These are phyloP conservation scores for Acrobeloides nanus DNA, from an alignment of 2,888 invertebrate genomes.

Conservation along the genomic window DNA sequence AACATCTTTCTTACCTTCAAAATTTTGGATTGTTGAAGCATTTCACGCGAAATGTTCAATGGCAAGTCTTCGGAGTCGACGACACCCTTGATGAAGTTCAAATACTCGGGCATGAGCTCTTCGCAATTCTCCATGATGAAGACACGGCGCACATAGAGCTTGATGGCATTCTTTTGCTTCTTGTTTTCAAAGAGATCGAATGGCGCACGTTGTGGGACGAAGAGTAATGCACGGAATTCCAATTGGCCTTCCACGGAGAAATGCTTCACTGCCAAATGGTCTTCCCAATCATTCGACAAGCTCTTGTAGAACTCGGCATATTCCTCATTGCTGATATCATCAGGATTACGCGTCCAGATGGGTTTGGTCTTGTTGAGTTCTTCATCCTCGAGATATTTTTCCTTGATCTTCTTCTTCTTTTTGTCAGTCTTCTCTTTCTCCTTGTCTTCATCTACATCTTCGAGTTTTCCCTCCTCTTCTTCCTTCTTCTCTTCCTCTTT, in stretches of 20 bases:
- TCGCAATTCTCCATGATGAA: constrained; percentile 99
- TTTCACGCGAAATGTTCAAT: constrained; percentile 58
- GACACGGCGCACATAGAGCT: constrained; percentile 79
- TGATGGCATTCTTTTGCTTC: constrained; percentile 96
- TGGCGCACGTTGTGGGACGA: constrained; percentile 63
- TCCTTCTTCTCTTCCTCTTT: constrained; percentile 61
- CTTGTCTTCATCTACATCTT: constrained; percentile 62
- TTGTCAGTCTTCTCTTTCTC: constrained; percentile 51
- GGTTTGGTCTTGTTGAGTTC: constrained; percentile 79
- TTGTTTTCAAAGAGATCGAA: constrained; percentile 97
- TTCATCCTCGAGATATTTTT: constrained; percentile 94
- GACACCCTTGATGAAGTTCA: constrained; percentile 71
- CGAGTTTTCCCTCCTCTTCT: constrained; percentile 73
- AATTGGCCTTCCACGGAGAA: constrained; percentile 54
- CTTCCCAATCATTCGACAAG: constrained; percentile 60
- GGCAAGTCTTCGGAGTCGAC: constrained; percentile 97
- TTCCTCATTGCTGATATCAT: constrained; percentile 59
- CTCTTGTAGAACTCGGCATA: constrained; percentile 55
- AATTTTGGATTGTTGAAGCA: constrained; percentile 98
- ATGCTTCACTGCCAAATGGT: constrained; percentile 59
- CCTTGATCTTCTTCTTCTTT: constrained; percentile 80
- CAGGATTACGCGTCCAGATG: constrained; percentile 60
- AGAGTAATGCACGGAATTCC: constrained; percentile 59
- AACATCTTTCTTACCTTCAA: too few species aligned
- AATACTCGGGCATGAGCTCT: constrained; percentile 92